Percentiles rank a stretch among this genome's conserved stretches.
Evolutionary conservation across 2,797 vertebrate genomes (phyloP).

Genomic region (Tamandua tetradactyla): DNA sequence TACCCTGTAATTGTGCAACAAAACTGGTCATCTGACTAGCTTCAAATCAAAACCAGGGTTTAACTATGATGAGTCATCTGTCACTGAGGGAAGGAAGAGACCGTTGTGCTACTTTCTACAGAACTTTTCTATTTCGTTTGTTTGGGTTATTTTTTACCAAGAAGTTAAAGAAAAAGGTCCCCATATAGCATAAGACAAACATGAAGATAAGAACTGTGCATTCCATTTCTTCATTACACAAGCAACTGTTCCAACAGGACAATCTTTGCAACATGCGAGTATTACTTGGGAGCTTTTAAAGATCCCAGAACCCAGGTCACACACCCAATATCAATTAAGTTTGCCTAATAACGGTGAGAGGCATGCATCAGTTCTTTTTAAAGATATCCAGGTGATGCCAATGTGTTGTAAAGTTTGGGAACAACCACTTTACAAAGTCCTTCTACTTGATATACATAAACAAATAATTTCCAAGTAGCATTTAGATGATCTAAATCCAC

Average conservation of each 20-base stretch:
- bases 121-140: neutral
- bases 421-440: neutral
- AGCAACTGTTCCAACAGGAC: neutral
- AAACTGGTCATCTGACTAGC: neutral
- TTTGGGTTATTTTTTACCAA: neutral
- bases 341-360: neutral
- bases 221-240: neutral
- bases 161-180: neutral
- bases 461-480: neutral
- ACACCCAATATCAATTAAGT: neutral
- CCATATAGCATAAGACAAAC: neutral
- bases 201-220: neutral
- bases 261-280: neutral
- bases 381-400: neutral
- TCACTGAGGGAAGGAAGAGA: neutral
- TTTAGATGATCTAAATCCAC: neutral
- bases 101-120: neutral
- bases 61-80: neutral
- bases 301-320: neutral
- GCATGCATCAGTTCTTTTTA: neutral
- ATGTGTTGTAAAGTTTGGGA: neutral
- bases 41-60: neutral
- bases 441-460: neutral
- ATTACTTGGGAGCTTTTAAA: neutral
- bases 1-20: neutral